These are phyloP conservation scores for Eretmochelys imbricata DNA, from an alignment of 2,113 vertebrate species.

Conservation along the genomic window DNA sequence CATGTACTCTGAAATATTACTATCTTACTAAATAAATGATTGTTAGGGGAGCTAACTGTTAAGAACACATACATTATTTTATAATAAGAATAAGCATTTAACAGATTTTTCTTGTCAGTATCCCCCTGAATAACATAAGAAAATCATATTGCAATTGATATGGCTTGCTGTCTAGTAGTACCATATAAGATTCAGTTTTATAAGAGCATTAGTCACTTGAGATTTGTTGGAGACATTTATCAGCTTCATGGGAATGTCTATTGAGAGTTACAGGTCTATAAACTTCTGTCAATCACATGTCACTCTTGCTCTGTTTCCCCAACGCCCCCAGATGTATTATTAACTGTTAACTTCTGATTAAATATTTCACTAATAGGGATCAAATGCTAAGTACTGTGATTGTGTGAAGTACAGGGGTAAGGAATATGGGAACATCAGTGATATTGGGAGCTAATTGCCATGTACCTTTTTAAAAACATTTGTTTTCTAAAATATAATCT, in stretches of 20 bases:
- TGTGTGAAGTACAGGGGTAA: background rate
- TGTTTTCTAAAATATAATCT: background rate
- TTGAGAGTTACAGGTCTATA: rapidly evolving
- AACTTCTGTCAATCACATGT: background rate
- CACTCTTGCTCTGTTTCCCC: background rate
- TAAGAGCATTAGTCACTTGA: rapidly evolving
- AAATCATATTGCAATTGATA: background rate
- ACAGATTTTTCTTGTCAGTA: background rate
- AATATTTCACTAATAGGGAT: background rate
- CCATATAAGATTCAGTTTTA: rapidly evolving
- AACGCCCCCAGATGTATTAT: background rate
- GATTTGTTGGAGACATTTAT: background rate
- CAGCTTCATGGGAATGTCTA: background rate
- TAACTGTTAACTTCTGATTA: background rate
- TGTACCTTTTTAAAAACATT: background rate
- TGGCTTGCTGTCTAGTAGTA: background rate
- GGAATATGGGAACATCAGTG: background rate
- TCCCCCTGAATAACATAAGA: background rate
- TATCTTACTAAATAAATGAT: background rate
- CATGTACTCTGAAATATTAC: background rate
- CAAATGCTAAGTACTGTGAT: background rate
- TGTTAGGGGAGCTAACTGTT: background rate
- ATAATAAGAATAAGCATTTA: background rate
- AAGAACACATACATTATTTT: background rate
- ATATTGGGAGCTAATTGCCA: background rate